Percentiles rank a stretch among this genome's conserved stretches.
phyloP scores from a whole-genome alignment of 1,140 invertebrate species.

The Macrotrachela quadricornifera region DNA sequence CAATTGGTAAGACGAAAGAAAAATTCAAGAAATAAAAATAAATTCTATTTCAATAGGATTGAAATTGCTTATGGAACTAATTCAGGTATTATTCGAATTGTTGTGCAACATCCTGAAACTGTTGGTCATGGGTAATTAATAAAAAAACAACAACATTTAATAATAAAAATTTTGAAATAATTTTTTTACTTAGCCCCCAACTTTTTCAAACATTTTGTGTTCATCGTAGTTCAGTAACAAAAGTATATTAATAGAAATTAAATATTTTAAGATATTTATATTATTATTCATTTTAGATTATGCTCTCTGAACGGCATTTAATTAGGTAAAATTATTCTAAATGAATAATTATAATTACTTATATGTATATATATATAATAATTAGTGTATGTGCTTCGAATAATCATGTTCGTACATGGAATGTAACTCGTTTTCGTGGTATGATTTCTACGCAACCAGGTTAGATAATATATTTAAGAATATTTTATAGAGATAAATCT shows the following conservation, averaged over 20 bases:
- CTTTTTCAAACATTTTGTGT: constrained; percentile 94
- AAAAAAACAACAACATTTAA: too few relatives aligned
- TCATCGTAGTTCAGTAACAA: constrained; percentile 78
- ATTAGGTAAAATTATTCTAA: constrained; percentile 42
- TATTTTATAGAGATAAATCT: too few relatives aligned
- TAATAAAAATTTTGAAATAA: too few relatives aligned
- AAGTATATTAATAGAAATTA: constrained; percentile 29
- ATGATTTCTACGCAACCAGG: constrained; percentile 84
- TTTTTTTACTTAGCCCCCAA: constrained; percentile 40
- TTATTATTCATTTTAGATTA: constrained; percentile 35
- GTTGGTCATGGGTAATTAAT: constrained; percentile 51
- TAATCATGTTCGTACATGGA: constrained; percentile 89
- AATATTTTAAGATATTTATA: too few relatives aligned
- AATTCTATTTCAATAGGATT: constrained; percentile 70
- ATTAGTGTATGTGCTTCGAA: constrained; percentile 71
- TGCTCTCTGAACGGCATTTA: constrained; percentile 80
- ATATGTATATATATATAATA: too few relatives aligned
- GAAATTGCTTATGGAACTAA: constrained; percentile 95
- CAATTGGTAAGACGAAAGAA: neutral
- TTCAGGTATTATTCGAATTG: constrained; percentile 77
- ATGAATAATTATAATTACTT: neutral
- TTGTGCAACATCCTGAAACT: constrained; percentile 93
- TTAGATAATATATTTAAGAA: too few relatives aligned
- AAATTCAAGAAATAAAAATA: neutral
- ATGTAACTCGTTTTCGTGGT: constrained; percentile 68